Evolutionary conservation across 2,113 vertebrate species (phyloP), one percentile per base, ranked within the genome.

Genomic region (Tyto alba): DNA sequence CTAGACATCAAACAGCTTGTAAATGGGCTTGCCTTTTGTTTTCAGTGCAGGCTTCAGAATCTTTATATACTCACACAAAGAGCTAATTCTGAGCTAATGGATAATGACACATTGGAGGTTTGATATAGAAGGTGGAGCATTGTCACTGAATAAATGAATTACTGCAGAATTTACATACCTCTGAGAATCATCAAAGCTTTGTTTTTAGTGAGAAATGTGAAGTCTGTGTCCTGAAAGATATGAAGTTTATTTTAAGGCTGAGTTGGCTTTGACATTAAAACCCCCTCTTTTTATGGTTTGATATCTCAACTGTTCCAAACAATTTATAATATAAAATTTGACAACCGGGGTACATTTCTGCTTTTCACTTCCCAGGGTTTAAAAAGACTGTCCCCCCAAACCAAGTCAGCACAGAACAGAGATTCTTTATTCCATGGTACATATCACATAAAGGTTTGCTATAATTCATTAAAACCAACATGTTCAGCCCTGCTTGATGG

Each of bases 141-240:
- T 96, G 88, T 88, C 79, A 89, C 68, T 69, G 95, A 90, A 85
- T 96, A 96, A 96, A 96, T 88, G 82, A 85, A 85, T 95, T 95
- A 68, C 67, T 92, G 91, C 32, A 7, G 50, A 94, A 94, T 89
- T 90, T 97, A 73, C 60, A 88, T 95, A 85, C 84, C 96, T 97
- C 96, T 95, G 69, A 95, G 88, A 83, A 86, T 95, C 94, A 96
- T 71, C 84, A 89, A 88, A 96, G 94, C 88, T 90, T 85, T 97
- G 94, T 90, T 93, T 97, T 97, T 91, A 55, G 83, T 93, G 56
- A 90, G 78, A 96, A 97, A 97, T 94, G 91, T 97, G 78, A 86
- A 94, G 85, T 76, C 84, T 95, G 80, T 86, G 59, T 59, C 85
- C 86, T 92, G 94, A 87, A 96, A 96, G 80, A 91, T 78, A 93